Percentiles rank a stretch among this genome's conserved stretches.
phyloP scores from a whole-genome alignment of 2,113 vertebrate genomes.

The Thunnus maccoyii region DNA sequence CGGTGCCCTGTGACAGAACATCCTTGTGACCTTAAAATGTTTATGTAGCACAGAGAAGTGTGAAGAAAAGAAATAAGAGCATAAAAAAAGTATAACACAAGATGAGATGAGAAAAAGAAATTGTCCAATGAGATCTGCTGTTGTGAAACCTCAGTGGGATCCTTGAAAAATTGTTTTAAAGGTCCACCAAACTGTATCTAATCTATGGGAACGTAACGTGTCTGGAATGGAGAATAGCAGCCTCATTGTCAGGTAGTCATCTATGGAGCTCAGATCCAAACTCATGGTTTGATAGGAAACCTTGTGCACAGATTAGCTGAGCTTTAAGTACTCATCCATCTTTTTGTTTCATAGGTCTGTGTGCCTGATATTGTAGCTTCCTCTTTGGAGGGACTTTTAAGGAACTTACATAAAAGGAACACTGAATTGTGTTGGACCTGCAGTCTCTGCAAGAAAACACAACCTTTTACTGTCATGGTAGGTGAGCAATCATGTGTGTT shows the following conservation, averaged over 20 bases:
- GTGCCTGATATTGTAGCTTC: slow-evolving; percentile 4
- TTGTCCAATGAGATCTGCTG: background rate
- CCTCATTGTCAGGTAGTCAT: slow-evolving; percentile 26
- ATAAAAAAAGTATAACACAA: background rate
- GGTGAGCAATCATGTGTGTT: slow-evolving; percentile 38
- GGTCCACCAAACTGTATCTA: slow-evolving; percentile 60
- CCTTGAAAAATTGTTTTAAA: slow-evolving; percentile 30
- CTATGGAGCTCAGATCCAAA: slow-evolving; percentile 21
- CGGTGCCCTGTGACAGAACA: slow-evolving; percentile 17
- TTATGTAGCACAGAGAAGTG: background rate
- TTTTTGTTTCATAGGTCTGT: slow-evolving; percentile 22
- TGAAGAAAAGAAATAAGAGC: background rate
- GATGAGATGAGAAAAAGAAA: background rate
- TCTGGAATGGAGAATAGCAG: slow-evolving; percentile 44
- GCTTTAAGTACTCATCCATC: slow-evolving; percentile 39
- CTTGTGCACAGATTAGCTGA: slow-evolving; percentile 48
- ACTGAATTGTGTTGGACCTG: slow-evolving; percentile 9
- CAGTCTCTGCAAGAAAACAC: slow-evolving; percentile 22
- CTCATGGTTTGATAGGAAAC: slow-evolving; percentile 34
- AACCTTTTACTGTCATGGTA: slow-evolving; percentile 38
- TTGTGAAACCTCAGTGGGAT: background rate
- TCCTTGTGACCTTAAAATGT: slow-evolving; percentile 8
- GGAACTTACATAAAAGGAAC: background rate
- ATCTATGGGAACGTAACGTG: slow-evolving; percentile 41
- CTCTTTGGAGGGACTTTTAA: slow-evolving; percentile 8